These are phyloP conservation scores for Bellardia bayeri DNA, from an alignment of 2,888 invertebrate species.

Conservation along the genomic window DNA sequence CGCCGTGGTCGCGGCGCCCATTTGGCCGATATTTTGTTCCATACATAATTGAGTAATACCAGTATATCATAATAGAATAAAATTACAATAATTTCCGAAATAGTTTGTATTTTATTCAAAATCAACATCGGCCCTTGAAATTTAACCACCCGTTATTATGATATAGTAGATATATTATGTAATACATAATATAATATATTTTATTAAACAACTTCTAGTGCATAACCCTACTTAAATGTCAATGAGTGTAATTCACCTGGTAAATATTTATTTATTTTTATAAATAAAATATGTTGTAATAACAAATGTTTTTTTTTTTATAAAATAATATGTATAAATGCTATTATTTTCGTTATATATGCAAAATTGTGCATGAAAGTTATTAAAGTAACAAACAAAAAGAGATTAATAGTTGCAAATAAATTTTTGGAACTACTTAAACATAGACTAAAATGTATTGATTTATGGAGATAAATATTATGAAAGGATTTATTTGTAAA, in stretches of 20 bases:
- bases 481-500: too few relatives aligned
- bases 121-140: too few relatives aligned
- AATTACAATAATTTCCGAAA: too few relatives aligned
- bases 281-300: constrained; percentile 39
- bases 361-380: background rate
- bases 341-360: background rate
- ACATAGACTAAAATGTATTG: background rate
- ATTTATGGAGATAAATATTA: background rate
- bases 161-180: too few relatives aligned
- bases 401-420: constrained; percentile 22
- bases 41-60: too few relatives aligned
- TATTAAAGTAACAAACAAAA: constrained; percentile 1
- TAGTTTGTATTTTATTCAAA: too few relatives aligned
- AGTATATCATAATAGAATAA: too few relatives aligned
- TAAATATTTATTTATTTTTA: constrained; percentile 10
- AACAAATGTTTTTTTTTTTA: constrained; percentile 37
- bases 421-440: background rate
- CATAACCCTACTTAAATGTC: background rate
- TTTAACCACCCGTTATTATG: too few relatives aligned
- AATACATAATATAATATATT: too few relatives aligned
- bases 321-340: constrained; percentile 7
- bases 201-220: too few relatives aligned
- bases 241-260: background rate
- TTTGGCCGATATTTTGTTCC: too few relatives aligned
- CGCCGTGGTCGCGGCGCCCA: too few relatives aligned